These are phyloP conservation scores for Tortrix viridana DNA, from an alignment of 2,888 invertebrate genomes.

Conservation along the genomic window DNA sequence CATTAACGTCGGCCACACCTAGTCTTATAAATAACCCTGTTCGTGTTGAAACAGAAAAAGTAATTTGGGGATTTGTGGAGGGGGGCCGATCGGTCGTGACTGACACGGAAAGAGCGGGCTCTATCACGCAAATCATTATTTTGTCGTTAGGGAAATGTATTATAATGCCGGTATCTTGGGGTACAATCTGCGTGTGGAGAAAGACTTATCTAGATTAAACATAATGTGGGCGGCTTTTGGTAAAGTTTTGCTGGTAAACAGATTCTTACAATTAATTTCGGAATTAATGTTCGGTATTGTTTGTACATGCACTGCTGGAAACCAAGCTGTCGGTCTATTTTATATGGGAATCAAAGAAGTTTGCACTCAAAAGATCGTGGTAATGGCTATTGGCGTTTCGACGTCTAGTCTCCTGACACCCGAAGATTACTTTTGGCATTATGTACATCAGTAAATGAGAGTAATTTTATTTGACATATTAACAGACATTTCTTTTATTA, in stretches of 20 bases:
- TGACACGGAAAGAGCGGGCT: conserved; percentile 78
- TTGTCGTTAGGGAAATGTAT: conserved; percentile 77
- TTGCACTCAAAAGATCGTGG: no score
- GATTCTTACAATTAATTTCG: no score
- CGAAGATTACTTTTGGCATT: no score
- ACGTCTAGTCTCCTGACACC: no score
- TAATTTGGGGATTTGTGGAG: conserved; percentile 77
- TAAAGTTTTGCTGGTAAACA: neutral
- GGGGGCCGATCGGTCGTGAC: conserved; percentile 76
- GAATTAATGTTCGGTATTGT: no score
- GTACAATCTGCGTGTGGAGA: conserved; percentile 55
- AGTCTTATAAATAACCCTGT: conserved; percentile 65
- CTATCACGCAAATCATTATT: conserved; percentile 82
- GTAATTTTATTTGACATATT: no score
- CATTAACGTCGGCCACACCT: conserved; percentile 80
- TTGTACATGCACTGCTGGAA: no score
- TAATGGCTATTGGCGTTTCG: no score
- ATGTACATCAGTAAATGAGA: no score
- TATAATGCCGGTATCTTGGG: conserved; percentile 66
- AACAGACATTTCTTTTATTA: no score
- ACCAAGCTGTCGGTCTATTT: no score
- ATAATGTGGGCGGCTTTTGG: conserved; percentile 26
- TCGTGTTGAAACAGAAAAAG: conserved; percentile 74
- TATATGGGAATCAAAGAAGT: no score
- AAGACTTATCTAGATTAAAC: conserved; percentile 44